Evolutionary conservation across 2,888 invertebrate genomes (phyloP), one percentile per base, ranked within the genome.

Genomic region (Cremastobaeus sp.): DNA sequence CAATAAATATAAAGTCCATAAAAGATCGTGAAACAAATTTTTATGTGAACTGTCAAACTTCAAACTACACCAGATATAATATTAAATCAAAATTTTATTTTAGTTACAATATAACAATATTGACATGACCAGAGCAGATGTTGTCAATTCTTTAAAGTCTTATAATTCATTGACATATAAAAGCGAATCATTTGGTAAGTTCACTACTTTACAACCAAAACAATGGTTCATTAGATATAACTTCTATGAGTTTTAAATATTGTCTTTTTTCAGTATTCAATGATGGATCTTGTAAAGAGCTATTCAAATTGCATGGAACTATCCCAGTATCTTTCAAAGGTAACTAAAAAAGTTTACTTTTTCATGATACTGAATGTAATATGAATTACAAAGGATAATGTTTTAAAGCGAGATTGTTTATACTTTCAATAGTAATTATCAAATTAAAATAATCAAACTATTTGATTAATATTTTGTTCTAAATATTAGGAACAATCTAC

Each of bases 271-370:
- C 82, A 95, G 96, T 94, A 68, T 97, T 97, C 86, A 96, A 95
- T 85, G 96, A 97, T 91, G 97, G 97, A 35, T 90, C 90, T 0
- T 89, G 91, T 37, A 94, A 93, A 88, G 94, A 96, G 62, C 89
- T 98, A 76, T 90, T 97, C 32, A 94, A 94, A 86, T 89, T 98
- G 54, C 92, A 93, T 84, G 98, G 98, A 55, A 98, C 98, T 4
- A 95, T 98, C 82, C 98, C 98, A 37, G 96, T 98, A 0, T 90
- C 91, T 55, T 98, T 94, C 86, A 96, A 95, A 92, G 95, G 96
- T 89, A 41, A 89, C 11, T 32, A 6, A 32, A 6, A 6, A 32
- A 32, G 3, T 3, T 32, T 32, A 32, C 11, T 32, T 3, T 6
- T 32, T 32, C 3, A 32, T 32, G 5, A 11, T n/a, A 32, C 11